Evolutionary conservation across 2,888 invertebrate species (phyloP), one percentile per base, ranked within the genome.

Genomic region (Scotopteryx bipunctaria): DNA sequence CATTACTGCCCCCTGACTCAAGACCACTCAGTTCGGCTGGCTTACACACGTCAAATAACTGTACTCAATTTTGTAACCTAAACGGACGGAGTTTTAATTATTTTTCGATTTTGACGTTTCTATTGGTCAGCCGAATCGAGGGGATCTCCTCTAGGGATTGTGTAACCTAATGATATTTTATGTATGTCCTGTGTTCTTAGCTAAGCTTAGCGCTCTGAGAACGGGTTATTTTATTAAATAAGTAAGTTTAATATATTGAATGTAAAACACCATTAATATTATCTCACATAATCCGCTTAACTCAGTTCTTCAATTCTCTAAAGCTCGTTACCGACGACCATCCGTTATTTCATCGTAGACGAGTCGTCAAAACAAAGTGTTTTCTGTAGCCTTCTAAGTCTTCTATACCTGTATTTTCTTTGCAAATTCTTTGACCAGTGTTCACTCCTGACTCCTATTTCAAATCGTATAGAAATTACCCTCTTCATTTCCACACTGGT

Each of bases 201-300:
- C 83, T 83, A 86, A 82, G 87, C 88, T 87, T 87, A 86, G 85
- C 86, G 81, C 87, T 86, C 86, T 86, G 81, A 78, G 84, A 82
- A 86, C 83, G 83, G 81, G 81, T 86, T 68, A 67, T 69, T 69
- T 73, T 73, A 75, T 74, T 79, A 73, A 78, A 73, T 78, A 46
- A 46, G 38, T 63, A 60, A 57, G 46, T 35, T 42, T 27, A 63
- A 67, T 70, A 54, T 57, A 56, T 55, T 61, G 59, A 67, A 71
- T 69, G 65, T 67, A 61, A 64, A 67, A 60, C 67, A 66, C 66
- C 62, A 60, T 61, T 45, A 64, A 66, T 63, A 62, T 52, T 61
- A 61, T 15, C 56, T 66, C 64, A 56, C 59, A 59, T 46, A 43
- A 58, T 58, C 66, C 48, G 70, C 73, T 73, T 73, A 50, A 61